These are phyloP conservation scores for Irena cyanogastra DNA, from an alignment of 2,113 vertebrate genomes.

Conservation along the genomic window DNA sequence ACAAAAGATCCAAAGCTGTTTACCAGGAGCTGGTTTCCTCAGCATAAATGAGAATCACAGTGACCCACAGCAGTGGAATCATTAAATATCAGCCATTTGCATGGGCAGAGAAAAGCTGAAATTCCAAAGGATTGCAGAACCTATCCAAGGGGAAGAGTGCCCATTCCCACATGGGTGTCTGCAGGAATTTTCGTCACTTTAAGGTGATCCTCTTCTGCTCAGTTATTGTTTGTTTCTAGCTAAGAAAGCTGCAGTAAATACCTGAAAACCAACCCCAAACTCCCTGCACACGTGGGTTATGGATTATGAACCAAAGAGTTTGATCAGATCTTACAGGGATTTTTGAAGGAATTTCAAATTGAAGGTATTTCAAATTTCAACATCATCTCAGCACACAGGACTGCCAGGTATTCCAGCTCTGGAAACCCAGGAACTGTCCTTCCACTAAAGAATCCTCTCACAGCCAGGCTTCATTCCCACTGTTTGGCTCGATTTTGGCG, in stretches of 20 bases:
- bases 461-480: not conserved
- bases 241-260: not conserved
- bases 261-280: not conserved
- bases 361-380: too few relatives aligned
- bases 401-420: not conserved
- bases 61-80: not conserved
- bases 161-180: not conserved
- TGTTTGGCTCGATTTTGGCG: not conserved
- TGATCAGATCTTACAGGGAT: not conserved
- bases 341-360: too few relatives aligned
- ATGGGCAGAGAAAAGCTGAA: not conserved
- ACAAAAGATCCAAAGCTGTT: not conserved
- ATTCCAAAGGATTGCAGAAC: not conserved
- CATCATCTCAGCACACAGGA: not conserved
- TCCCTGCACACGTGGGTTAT: not conserved
- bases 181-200: not conserved
- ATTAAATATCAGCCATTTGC: not conserved
- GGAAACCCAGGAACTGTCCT: not conserved
- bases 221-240: not conserved
- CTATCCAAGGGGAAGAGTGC: not conserved
- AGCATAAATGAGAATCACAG: not conserved
- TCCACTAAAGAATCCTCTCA: not conserved
- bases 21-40: constrained; percentile 7
- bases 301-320: not conserved
- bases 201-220: not conserved